Evolutionary conservation across 1,140 invertebrate species (phyloP).

Genomic region (Physella acuta): DNA sequence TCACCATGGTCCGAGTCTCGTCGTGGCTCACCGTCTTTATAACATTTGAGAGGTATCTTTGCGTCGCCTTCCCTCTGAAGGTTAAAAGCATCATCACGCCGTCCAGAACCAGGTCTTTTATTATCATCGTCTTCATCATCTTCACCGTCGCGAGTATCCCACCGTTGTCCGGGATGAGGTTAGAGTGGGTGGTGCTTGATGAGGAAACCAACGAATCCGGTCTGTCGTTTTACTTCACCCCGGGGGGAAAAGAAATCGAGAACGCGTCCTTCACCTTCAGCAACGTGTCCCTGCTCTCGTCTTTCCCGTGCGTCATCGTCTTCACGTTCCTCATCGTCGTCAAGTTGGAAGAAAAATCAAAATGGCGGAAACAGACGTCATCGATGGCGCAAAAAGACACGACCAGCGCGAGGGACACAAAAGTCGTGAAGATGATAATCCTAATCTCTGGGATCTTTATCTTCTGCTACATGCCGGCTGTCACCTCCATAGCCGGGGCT

Average conservation of each 20-base stretch:
- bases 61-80: constrained; percentile 11
- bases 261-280: background rate
- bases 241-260: background rate
- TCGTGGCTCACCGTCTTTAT: constrained; percentile 13
- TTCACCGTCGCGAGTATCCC: background rate
- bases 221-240: background rate
- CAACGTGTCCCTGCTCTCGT: background rate
- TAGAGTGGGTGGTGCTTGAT: background rate
- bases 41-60: constrained; percentile 13
- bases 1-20: background rate
- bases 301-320: background rate
- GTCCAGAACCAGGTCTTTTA: background rate
- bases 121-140: background rate
- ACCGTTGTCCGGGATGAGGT: background rate
- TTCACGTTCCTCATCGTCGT: background rate
- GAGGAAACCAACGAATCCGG: background rate
- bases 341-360: background rate
- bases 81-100: background rate
- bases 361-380: background rate
- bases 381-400: background rate
- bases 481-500: too few species aligned
- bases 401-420: background rate
- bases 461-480: background rate
- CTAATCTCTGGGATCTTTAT: constrained; percentile 1
- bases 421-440: background rate